Evolutionary conservation across 2,888 invertebrate genomes (phyloP), one percentile per base, ranked within the genome.

Genomic region (Caenorhabditis virilis): DNA sequence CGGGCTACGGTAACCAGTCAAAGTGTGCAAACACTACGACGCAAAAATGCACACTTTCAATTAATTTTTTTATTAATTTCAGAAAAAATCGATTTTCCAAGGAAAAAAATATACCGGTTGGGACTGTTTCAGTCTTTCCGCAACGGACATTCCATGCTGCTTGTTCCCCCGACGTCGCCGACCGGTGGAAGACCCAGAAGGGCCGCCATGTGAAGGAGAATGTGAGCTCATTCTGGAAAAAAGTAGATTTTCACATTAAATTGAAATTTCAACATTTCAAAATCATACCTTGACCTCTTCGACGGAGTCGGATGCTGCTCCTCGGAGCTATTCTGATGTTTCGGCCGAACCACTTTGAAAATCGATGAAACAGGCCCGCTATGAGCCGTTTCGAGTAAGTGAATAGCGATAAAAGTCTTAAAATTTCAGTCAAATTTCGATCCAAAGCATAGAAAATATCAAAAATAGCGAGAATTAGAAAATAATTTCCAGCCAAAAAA

Each of bases 301-400:
- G 47, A 35, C 15, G 47, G 47, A 20, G 35, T 30, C 47, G 33
- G 20, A 33, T 3, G 30, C 47, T 47, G 35, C 41, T 41, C 41
- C 41, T 18, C 15, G 15, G 41, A 41, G 41, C 41, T 22, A 22
- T 7, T 20, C 15, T 9, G 30, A 33, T 47, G 47, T 35, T 35
- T 33, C 22, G 47, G 15, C 13, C 47, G 47, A 15, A 47, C 47
- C 47, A 47, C 47, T 47, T 47, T 47, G 47, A 47, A n/a, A n/a
- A n/a, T n/a, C n/a, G n/a, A n/a, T n/a, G n/a, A n/a, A n/a, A n/a
- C n/a, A n/a, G n/a, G n/a, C n/a, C n/a, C n/a, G n/a, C n/a, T n/a
- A n/a, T n/a, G n/a, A n/a, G n/a, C n/a, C n/a, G n/a, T n/a, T n/a
- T n/a, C n/a, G n/a, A n/a, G n/a, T n/a, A n/a, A n/a, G n/a, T n/a